Evolutionary conservation across 2,888 invertebrate genomes (phyloP).

Genomic region (Trichogramma evanescens): DNA sequence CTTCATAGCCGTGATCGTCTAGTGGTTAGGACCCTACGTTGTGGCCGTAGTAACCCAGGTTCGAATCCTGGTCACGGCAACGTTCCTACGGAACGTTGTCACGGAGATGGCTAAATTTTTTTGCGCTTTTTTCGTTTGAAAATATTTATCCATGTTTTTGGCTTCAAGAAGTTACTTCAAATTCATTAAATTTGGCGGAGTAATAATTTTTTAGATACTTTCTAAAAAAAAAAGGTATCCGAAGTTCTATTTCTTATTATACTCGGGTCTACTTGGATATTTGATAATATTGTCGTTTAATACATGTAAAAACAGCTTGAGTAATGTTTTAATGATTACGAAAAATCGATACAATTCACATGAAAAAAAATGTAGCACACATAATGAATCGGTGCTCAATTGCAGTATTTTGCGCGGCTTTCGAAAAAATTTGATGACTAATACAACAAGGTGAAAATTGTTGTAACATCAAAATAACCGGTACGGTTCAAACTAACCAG

Average conservation of each 20-base stretch:
- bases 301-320: background rate
- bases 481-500: no score
- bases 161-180: no score
- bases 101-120: conserved; percentile 34
- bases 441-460: background rate
- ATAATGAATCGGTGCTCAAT: background rate
- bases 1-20: conserved; percentile 45
- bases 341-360: no score
- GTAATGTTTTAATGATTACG: background rate
- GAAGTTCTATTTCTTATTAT: background rate
- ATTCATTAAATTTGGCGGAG: no score
- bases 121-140: conserved; percentile 5
- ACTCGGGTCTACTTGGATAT: background rate
- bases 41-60: conserved; percentile 49
- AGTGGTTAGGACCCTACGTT: conserved; percentile 48
- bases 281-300: background rate
- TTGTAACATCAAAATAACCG: no score
- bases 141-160: background rate
- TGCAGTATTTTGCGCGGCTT: background rate
- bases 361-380: background rate
- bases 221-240: background rate
- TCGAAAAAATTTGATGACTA: background rate
- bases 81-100: conserved; percentile 34
- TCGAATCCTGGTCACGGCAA: conserved; percentile 49
- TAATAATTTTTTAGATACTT: background rate